Conservation (phyloP, 1,140 invertebrate species). For the Ceratina calcarata region DNA sequence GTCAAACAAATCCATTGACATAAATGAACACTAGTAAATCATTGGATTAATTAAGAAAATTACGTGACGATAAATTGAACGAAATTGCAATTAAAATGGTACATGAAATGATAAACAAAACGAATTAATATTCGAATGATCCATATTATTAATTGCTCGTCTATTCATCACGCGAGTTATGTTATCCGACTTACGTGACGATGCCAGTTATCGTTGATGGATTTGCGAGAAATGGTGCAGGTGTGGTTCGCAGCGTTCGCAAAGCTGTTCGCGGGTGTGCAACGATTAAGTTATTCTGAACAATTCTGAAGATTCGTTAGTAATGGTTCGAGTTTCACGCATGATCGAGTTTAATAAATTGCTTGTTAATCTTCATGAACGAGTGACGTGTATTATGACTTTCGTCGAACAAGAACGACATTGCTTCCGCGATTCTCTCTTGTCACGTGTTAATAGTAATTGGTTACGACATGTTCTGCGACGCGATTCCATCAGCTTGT, state of each 20-base stretch:
- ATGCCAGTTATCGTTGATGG: conserved; percentile 66
- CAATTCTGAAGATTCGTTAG: conserved; percentile 28
- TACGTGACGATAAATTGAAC: too few species aligned
- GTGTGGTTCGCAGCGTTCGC: conserved; percentile 60
- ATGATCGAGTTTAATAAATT: not conserved
- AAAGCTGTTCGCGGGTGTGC: conserved; percentile 38
- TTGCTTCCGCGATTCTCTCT: too few species aligned
- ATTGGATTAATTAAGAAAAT: conserved; percentile 2
- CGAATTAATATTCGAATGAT: not conserved
- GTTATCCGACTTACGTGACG: conserved; percentile 63
- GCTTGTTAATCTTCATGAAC: too few species aligned
- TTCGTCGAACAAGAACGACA: too few species aligned
- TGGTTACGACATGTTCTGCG: too few species aligned
- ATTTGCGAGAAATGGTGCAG: conserved; percentile 75
- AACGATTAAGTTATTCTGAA: conserved; percentile 5
- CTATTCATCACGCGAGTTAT: not conserved
- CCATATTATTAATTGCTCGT: not conserved
- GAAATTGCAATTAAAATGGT: not conserved
- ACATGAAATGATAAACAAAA: not conserved
- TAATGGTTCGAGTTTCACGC: conserved; percentile 5
- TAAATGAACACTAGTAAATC: not conserved
- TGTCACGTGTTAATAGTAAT: not conserved
- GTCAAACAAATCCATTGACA: not conserved
- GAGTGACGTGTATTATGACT: too few species aligned
- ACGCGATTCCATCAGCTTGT: too few species aligned